Evolutionary conservation across 1,140 invertebrate species (phyloP), one percentile per base, ranked within the genome.

Genomic region (Piezodorus guildinii): DNA sequence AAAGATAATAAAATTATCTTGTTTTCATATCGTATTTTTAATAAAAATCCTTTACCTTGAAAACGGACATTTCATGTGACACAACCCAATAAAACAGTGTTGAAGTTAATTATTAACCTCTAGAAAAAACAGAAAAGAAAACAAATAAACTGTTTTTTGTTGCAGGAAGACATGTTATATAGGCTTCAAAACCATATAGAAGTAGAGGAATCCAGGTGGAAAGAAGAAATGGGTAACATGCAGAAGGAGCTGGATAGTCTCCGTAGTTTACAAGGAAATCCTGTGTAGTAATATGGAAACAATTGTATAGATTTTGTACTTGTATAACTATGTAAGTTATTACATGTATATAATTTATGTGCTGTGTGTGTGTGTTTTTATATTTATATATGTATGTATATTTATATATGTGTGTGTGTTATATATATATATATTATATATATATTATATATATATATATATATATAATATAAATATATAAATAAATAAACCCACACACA

Each of bases 161-260:
- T 58, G 16, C n/a, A 58, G 54, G 54, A 58, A 58, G 54, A 34
- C 21, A 58, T 58, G 25, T 34, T 58, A 23, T 21, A 58, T 34
- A 58, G 25, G 16, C 54, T 58, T 25, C 54, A 58, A 34, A 34
- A 25, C 21, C 54, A 58, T 27, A 27, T 58, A 25, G 54, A 58
- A 58, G 54, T 58, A 21, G 54, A 58, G 23, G 54, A 58, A 27
- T 27, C 25, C 8, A 58, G n/a, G 15, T 58, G 54, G 54, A 34
- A 34, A 25, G 54, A 58, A 58, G 30, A 58, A 15, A 58, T 58
- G 6, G 8, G 16, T 25, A n/a, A n/a, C n/a, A n/a, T 58, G 16
- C 54, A 58, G 30, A 34, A n/a, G 8, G 54, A 58, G 30, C 16
- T 58, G 25, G 54, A 58, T 8, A 49, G 16, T 49, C 46, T 49